Evolutionary conservation across 53 echinoderm and acorn worm genomes (phyloP).

Genomic region (Echinometra lucunter): DNA sequence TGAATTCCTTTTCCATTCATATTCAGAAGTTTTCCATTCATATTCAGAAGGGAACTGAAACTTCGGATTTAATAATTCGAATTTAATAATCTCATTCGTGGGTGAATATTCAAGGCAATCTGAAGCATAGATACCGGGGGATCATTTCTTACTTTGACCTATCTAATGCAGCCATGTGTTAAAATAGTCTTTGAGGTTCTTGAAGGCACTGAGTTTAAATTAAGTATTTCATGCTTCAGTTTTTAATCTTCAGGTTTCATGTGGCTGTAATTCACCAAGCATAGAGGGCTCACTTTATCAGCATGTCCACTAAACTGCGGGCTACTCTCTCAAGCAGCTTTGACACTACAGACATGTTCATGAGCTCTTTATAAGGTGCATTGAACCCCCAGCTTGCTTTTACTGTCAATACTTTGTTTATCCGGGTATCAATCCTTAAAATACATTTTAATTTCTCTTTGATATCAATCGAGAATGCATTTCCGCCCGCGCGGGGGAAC

Average conservation of each 20-base stretch:
- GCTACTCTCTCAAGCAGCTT: background rate
- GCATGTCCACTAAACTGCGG: background rate
- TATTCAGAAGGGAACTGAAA: background rate
- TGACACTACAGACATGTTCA: background rate
- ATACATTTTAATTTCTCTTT: background rate
- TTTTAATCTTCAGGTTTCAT: no score
- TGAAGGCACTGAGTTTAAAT: no score
- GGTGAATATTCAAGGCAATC: conserved; percentile 13
- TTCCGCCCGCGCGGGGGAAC: conserved; percentile 1
- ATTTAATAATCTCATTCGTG: background rate
- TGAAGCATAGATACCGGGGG: background rate
- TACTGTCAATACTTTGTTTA: conserved; percentile 1
- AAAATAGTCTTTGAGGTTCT: background rate
- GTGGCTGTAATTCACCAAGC: no score
- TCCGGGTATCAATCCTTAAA: conserved; percentile 37
- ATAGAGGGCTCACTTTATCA: background rate
- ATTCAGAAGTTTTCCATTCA: background rate
- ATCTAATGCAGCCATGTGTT: background rate
- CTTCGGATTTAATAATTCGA: background rate
- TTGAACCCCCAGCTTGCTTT: conserved; percentile 21
- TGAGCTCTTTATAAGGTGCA: conserved; percentile 12
- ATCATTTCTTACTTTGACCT: background rate
- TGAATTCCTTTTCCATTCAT: background rate
- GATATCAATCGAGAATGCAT: conserved; percentile 27
- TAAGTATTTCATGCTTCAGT: no score